Percentiles rank a stretch among this genome's conserved stretches.
Evolutionary conservation across 2,888 invertebrate species (phyloP).

Genomic region (Aleiodes alternator): DNA sequence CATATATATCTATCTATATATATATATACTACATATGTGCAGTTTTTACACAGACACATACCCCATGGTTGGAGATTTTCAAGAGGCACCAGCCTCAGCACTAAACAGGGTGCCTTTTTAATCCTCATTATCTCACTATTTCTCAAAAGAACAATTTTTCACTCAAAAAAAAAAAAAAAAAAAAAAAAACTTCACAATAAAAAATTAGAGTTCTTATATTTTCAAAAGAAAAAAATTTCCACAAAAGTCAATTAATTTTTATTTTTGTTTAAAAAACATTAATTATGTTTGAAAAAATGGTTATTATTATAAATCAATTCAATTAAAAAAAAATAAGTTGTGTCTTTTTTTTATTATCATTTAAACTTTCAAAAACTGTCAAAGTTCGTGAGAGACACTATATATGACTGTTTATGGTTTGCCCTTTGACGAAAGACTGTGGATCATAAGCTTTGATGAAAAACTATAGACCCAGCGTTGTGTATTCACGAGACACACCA

Average conservation of each 20-base stretch:
- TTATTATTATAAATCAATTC: no score
- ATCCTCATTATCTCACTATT: conserved; percentile 77
- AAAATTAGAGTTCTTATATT: no score
- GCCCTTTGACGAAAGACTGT: conserved; percentile 32
- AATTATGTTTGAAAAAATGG: no score
- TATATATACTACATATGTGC: no score
- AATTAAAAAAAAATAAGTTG: no score
- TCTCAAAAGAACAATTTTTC: conserved; percentile 18
- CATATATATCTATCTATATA: no score
- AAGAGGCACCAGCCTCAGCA: conserved; percentile 79
- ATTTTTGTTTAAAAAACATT: no score
- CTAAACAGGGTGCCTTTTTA: conserved; percentile 81
- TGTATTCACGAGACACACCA: conserved; percentile 63
- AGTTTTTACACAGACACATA: conserved; percentile 59
- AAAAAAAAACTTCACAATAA: no score
- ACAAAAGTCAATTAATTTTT: no score
- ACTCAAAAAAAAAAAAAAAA: background rate
- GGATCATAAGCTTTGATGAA: conserved; percentile 24
- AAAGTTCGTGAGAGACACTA: conserved; percentile 26
- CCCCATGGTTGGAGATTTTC: conserved; percentile 71
- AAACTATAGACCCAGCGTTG: conserved; percentile 5
- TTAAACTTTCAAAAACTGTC: no score
- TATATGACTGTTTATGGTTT: conserved; percentile 24
- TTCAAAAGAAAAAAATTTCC: no score
- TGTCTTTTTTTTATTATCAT: no score